Conservation (phyloP, 2,797 vertebrate genomes). For the Triplophysa yarkandensis region DNA sequence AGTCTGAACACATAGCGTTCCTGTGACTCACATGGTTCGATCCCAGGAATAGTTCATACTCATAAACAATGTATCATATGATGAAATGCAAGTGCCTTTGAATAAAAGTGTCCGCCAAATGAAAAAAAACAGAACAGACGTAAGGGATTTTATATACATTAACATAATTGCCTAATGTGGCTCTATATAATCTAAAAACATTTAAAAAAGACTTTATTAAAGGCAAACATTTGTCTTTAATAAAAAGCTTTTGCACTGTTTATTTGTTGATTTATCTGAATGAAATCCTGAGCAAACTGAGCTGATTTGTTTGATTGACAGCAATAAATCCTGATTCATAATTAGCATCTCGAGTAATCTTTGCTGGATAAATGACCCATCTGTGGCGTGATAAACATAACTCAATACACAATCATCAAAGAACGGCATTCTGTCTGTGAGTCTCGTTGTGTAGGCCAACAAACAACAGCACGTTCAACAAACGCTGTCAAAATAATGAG, state of each 20-base stretch:
- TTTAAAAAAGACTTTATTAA: not conserved
- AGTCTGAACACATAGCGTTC: not conserved
- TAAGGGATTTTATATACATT: constrained; percentile 1
- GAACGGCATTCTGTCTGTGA: not conserved
- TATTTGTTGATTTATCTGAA: not conserved
- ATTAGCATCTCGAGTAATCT: constrained; percentile 3
- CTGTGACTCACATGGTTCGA: too few species aligned
- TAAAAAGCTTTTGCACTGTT: not conserved
- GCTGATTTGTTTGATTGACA: not conserved
- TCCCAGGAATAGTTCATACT: too few species aligned
- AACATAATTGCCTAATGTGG: not conserved
- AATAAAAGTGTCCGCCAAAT: too few species aligned
- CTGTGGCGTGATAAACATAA: constrained; percentile 25
- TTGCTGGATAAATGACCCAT: constrained; percentile 3
- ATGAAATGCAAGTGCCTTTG: too few species aligned
- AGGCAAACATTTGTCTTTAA: too few species aligned
- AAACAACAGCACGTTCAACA: not conserved
- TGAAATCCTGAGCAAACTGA: not conserved
- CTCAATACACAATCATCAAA: constrained; percentile 12
- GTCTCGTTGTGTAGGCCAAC: not conserved
- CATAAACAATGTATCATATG: too few species aligned
- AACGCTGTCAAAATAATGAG: not conserved
- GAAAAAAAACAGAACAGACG: constrained; percentile 2
- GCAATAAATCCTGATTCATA: not conserved
- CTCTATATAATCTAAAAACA: not conserved